Conservation (phyloP, 2,888 invertebrate species). For the Phortica magna region DNA sequence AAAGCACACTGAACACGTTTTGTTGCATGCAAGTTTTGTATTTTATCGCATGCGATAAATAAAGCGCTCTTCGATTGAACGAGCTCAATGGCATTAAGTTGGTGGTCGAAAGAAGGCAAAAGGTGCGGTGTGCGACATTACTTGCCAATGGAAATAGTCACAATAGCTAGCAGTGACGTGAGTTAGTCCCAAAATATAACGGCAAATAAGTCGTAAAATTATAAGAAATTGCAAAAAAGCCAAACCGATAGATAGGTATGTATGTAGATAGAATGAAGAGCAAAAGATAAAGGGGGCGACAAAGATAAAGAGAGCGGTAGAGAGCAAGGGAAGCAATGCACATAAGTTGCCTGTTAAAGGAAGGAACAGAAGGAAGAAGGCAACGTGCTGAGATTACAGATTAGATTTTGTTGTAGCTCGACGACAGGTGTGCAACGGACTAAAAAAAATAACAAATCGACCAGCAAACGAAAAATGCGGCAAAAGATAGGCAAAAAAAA, state of each 20-base stretch:
- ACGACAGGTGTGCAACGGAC: not conserved
- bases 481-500: no score
- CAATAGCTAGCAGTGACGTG: not conserved
- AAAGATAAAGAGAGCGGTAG: constrained; percentile 13
- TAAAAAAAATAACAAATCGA: not conserved
- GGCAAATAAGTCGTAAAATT: constrained; percentile 15
- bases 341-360: not conserved
- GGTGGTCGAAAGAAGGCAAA: not conserved
- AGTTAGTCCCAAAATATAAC: constrained; percentile 16
- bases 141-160: constrained; percentile 9
- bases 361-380: constrained; percentile 10
- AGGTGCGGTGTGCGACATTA: not conserved
- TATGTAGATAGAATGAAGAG: constrained; percentile 2
- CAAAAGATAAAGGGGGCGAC: not conserved
- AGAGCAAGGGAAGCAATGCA: not conserved
- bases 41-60: constrained; percentile 16
- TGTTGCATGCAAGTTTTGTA: constrained; percentile 22
- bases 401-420: constrained; percentile 38
- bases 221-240: not conserved
- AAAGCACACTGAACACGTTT: not conserved
- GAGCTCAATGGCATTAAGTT: constrained; percentile 2
- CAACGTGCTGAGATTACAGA: constrained; percentile 58
- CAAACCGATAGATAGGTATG: not conserved
- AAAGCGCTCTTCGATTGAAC: constrained; percentile 45
- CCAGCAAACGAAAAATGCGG: not conserved